phyloP scores from a whole-genome alignment of 2,797 vertebrate species.

The Staurois parvus region DNA sequence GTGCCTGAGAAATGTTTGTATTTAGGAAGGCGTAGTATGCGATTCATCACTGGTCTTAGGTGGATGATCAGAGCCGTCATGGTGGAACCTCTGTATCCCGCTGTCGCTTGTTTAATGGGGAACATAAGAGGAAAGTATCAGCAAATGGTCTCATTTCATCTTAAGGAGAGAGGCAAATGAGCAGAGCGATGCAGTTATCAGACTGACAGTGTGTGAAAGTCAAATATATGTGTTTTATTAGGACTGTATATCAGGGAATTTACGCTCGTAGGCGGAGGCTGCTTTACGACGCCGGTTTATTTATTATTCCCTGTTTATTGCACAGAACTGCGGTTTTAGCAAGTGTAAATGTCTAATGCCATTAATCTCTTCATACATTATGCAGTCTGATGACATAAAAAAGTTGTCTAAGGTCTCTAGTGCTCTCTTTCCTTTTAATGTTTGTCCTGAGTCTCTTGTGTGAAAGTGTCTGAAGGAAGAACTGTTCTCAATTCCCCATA shows the following conservation, averaged over 20 bases:
- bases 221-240: constrained; percentile 44
- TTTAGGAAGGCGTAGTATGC: not conserved
- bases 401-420: constrained; percentile 3
- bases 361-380: constrained; percentile 56
- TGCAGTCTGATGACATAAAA: constrained; percentile 17
- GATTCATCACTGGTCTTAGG: not conserved
- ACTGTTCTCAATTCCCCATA: not conserved
- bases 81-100: not conserved
- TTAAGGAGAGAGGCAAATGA: not conserved
- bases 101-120: not conserved
- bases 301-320: constrained; percentile 42
- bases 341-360: constrained; percentile 40
- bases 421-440: not conserved
- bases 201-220: constrained; percentile 36
- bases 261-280: constrained; percentile 5
- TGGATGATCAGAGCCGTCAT: constrained; percentile 1
- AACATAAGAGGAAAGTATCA: not conserved
- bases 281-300: constrained; percentile 31
- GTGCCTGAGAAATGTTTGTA: not conserved
- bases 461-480: not conserved
- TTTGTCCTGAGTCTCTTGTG: no score
- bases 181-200: constrained; percentile 11
- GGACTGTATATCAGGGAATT: constrained; percentile 36
- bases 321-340: constrained; percentile 41
- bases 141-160: constrained; percentile 4